A percentile compares a stretch with the other conserved stretches of the same genome.
Evolutionary conservation across 2,797 vertebrate species (phyloP).

Genomic region (Danio tinwini): DNA sequence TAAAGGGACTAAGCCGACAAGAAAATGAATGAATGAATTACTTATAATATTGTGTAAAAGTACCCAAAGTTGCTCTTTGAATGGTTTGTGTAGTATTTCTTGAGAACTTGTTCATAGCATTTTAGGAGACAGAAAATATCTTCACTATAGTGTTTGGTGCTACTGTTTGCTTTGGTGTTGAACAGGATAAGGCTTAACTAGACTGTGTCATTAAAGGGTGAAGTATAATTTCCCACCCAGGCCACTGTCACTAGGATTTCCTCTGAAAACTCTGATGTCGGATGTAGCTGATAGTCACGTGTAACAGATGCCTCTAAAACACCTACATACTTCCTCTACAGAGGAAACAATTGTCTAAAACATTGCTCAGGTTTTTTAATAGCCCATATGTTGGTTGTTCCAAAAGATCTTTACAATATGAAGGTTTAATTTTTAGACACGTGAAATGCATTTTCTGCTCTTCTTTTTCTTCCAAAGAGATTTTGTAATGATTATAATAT

Average conservation of each 20-base stretch:
- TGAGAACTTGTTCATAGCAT: no score
- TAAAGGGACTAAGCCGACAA: no score
- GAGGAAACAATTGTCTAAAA: conserved; percentile 36
- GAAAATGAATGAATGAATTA: no score
- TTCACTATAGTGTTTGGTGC: background rate
- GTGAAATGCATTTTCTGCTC: background rate
- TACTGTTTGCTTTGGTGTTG: conserved; percentile 25
- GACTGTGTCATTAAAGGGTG: conserved; percentile 37
- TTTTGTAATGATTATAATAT: background rate
- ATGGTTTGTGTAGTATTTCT: no score
- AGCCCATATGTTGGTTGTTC: background rate
- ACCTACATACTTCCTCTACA: conserved; percentile 20
- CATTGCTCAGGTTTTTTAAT: no score
- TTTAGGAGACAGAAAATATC: background rate
- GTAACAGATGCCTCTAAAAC: conserved; percentile 21
- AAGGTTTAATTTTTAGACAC: background rate
- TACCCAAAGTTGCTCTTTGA: no score
- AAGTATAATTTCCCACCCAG: conserved; percentile 44
- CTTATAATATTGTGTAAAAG: no score
- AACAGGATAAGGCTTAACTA: conserved; percentile 55
- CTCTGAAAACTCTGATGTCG: conserved; percentile 37
- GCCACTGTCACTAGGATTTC: conserved; percentile 48
- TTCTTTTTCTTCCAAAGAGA: background rate
- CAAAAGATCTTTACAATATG: background rate
- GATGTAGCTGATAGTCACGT: conserved; percentile 46